A percentile compares a stretch with the other conserved stretches of the same genome.
Conservation (phyloP, 2,888 invertebrate species). For the Pseudoips prasinana region DNA sequence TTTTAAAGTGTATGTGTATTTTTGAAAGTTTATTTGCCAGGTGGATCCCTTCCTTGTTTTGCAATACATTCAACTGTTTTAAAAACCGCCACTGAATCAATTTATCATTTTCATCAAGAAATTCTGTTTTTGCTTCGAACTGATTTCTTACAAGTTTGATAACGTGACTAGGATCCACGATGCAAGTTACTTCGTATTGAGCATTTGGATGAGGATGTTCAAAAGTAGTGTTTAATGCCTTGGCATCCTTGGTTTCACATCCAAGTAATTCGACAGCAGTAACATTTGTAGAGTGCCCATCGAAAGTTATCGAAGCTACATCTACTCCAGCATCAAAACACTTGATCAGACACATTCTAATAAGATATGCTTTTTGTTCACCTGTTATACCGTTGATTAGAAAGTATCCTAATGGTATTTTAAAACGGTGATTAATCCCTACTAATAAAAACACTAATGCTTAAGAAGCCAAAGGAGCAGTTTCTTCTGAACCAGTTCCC, state of each 20-base stretch:
- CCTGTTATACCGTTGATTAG: slow-evolving; percentile 10
- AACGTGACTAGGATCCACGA: slow-evolving; percentile 17
- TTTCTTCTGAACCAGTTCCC: slow-evolving; percentile 9
- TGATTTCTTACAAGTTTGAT: slow-evolving; percentile 3
- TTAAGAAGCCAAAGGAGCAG: slow-evolving; percentile 12
- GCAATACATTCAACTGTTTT: too few relatives aligned
- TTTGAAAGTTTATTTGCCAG: slow-evolving; percentile 19
- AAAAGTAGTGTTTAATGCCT: slow-evolving; percentile 9
- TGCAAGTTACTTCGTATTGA: slow-evolving; percentile 5
- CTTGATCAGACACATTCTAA: slow-evolving; percentile 14
- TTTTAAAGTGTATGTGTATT: slow-evolving; percentile 14
- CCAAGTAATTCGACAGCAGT: slow-evolving; percentile 5
- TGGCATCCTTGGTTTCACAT: slow-evolving; percentile 1
- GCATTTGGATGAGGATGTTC: slow-evolving; percentile 3
- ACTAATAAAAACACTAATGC: slow-evolving; percentile 18
- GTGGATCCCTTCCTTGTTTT: slow-evolving; percentile 5
- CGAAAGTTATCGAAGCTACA: slow-evolving; percentile 1
- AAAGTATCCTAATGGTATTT: slow-evolving; percentile 20
- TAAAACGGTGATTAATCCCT: slow-evolving; percentile 15
- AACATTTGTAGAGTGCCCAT: slow-evolving; percentile 7
- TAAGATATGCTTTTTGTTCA: slow-evolving; percentile 10
- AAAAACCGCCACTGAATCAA: too few relatives aligned
- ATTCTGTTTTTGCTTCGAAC: too few relatives aligned
- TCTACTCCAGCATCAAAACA: slow-evolving; percentile 1
- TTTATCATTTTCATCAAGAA: too few relatives aligned